phyloP scores from a whole-genome alignment of 1,140 invertebrate genomes.

The Lerema accius region DNA sequence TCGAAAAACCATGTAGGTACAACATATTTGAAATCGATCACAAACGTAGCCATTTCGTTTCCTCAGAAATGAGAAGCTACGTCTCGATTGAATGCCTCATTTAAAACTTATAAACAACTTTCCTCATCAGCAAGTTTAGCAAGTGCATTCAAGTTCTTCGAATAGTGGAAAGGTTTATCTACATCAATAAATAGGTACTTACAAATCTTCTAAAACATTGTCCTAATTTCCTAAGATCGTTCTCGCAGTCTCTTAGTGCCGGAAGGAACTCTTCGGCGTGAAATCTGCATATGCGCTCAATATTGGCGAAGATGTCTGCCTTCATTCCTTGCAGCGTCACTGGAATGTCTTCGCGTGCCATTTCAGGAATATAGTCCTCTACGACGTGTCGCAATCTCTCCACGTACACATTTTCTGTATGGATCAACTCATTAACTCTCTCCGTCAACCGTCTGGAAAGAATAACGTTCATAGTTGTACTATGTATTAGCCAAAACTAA shows the following conservation, averaged over 20 bases:
- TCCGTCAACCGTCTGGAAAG: slow-evolving; percentile 71
- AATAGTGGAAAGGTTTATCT: slow-evolving; percentile 21
- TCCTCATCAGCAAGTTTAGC: background rate
- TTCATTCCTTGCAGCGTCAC: slow-evolving; percentile 58
- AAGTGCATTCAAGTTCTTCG: no score
- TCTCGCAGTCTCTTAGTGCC: slow-evolving; percentile 71
- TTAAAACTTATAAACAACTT: slow-evolving; percentile 25
- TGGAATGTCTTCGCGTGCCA: slow-evolving; percentile 58
- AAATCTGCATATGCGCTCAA: slow-evolving; percentile 74
- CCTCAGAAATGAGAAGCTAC: no score
- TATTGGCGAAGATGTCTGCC: slow-evolving; percentile 77
- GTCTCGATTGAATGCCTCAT: slow-evolving; percentile 33
- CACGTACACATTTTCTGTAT: slow-evolving; percentile 78
- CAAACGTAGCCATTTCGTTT: no score
- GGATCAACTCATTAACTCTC: slow-evolving; percentile 75
- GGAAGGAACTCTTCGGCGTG: slow-evolving; percentile 76
- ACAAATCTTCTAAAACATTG: slow-evolving; percentile 77
- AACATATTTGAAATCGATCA: no score
- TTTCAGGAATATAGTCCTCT: slow-evolving; percentile 77
- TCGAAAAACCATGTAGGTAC: no score
- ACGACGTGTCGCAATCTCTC: slow-evolving; percentile 74
- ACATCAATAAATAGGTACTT: slow-evolving; percentile 51
- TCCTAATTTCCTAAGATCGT: slow-evolving; percentile 75
- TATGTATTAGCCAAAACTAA: slow-evolving; percentile 18
- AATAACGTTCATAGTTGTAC: no score